These are phyloP conservation scores for Oophaga pumilio DNA, from an alignment of 2,113 vertebrate genomes.

Conservation along the genomic window DNA sequence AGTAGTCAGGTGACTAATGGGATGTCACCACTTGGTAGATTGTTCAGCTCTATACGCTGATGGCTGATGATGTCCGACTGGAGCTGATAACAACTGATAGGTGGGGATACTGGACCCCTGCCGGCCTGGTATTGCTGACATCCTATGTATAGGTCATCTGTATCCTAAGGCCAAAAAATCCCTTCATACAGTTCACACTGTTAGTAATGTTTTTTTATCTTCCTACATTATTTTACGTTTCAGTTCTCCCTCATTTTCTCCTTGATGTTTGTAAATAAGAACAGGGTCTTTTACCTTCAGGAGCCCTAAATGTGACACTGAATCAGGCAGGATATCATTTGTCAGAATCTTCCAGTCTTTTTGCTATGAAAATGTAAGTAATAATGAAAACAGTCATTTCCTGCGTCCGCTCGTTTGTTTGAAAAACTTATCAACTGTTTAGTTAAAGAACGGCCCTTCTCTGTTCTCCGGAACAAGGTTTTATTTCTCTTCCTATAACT, in stretches of 20 bases:
- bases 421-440: slow-evolving; percentile 39
- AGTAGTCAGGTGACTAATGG: too few relatives aligned
- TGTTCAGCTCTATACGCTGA: too few relatives aligned
- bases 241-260: neutral
- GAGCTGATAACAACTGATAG: too few relatives aligned
- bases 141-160: too few relatives aligned
- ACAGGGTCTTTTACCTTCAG: neutral
- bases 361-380: slow-evolving; percentile 1
- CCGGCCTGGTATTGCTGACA: too few relatives aligned
- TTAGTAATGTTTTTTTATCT: too few relatives aligned
- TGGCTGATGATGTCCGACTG: too few relatives aligned
- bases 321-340: neutral
- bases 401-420: slow-evolving; percentile 46
- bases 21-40: too few relatives aligned
- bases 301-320: neutral
- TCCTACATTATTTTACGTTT: neutral
- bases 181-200: too few relatives aligned
- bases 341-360: neutral
- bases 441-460: slow-evolving; percentile 12
- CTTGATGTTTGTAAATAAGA: neutral
- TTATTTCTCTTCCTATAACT: neutral
- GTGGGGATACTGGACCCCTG: too few relatives aligned
- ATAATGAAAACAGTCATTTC: slow-evolving; percentile 34
- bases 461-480: neutral
- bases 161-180: too few relatives aligned